Evolutionary conservation across 2,888 invertebrate species (phyloP), one percentile per base, ranked within the genome.

Genomic region (Drosophila tanythrix): DNA sequence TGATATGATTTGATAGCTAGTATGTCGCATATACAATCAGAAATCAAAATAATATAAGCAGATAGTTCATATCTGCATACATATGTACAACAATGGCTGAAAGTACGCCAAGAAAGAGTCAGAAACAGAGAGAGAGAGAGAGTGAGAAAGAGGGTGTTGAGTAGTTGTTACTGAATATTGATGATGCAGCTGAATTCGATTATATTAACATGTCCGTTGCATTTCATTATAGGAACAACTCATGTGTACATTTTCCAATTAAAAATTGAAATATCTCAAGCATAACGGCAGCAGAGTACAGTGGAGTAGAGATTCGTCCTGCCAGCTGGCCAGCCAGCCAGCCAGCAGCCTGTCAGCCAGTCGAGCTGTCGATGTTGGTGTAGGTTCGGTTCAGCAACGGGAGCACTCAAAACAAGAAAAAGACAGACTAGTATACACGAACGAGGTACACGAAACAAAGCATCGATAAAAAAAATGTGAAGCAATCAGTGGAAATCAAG

Each of bases 231-330:
- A 76, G 70, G 84, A 87, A 82, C 91, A 85, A 90, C 89, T 91
- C 91, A 90, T 91, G 90, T 92, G 91, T 74, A 88, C 85, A 88
- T 88, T 91, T 92, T 92, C 91, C 89, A 92, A 91, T 91, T 91
- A 91, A 91, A 91, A 92, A 91, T 91, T 88, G 86, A 84, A 92
- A 91, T 90, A 90, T 90, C 89, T 85, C 74, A 73, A 83, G 87
- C 83, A 83, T 76, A 76, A 75, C 82, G 74, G 76, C 70, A 74
- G 62, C 35, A 61, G 27, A 2, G 53, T 1, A 25, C 10, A 6
- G 53, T 8, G 10, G 27, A 57, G 58, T 62, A 38, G 21, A 75
- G 79, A 75, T 73, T 76, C 73, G 55, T 57, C 64, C 46, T 48
- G 62, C 31, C 64, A 52, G 66, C 7, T 15, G 38, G 21, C 29